phyloP scores from a whole-genome alignment of 2,797 vertebrate genomes.

The Neomorphus geoffroyi region DNA sequence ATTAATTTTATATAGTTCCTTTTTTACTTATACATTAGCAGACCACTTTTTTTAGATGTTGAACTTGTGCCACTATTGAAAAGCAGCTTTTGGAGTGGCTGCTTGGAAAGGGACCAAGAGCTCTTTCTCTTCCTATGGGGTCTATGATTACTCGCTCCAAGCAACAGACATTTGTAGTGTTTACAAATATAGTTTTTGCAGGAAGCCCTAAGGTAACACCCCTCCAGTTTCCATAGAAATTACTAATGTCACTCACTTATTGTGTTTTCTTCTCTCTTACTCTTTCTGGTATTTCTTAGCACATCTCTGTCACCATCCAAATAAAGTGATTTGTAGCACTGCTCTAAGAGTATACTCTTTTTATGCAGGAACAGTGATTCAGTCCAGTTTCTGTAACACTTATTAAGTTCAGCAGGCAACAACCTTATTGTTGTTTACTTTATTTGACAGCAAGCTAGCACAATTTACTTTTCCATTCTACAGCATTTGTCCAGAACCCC shows the following conservation, averaged over 20 bases:
- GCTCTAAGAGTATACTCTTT: neutral
- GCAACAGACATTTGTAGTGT: neutral
- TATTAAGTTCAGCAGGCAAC: neutral
- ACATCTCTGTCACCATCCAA: neutral
- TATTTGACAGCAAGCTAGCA: neutral
- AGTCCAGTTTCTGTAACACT: neutral
- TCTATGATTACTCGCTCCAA: neutral
- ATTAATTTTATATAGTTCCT: neutral
- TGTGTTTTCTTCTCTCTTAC: neutral
- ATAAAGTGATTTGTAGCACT: neutral
- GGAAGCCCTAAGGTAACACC: neutral
- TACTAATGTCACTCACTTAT: neutral
- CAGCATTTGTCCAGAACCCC: rapidly evolving
- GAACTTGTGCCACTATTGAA: neutral
- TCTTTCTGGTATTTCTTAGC: neutral
- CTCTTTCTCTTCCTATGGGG: neutral
- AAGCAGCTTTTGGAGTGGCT: neutral
- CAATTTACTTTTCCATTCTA: neutral
- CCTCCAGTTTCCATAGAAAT: neutral
- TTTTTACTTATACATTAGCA: neutral
- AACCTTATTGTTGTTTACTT: neutral
- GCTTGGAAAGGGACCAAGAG: neutral
- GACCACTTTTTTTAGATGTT: neutral
- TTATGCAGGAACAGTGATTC: neutral
- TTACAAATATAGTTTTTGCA: neutral